Evolutionary conservation across 2,888 invertebrate genomes (phyloP), one percentile per base, ranked within the genome.

Genomic region (Callimorpha dominula): DNA sequence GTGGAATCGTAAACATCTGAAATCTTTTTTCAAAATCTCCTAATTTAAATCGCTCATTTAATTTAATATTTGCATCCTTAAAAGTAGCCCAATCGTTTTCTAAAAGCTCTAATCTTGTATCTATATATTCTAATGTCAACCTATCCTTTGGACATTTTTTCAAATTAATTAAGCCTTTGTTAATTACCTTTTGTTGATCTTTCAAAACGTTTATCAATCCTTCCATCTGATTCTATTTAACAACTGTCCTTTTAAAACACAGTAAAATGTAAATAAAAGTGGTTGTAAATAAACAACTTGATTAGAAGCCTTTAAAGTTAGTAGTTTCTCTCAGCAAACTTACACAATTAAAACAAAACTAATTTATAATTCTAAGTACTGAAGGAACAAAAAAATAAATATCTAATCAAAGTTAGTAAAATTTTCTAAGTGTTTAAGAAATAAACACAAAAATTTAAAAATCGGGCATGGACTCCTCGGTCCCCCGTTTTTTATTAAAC

Each of bases 211-310:
- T 65, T 15, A 43, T 43, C 12, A 65, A 65, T 14, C 65, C 65
- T 65, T 65, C 65, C 65, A 65, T 43, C 4, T 65, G 3, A 43
- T 65, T 43, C 8, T 65, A 65, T 65, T 7, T 65, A 14, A 14
- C 20, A 43, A 43, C 4, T 43, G 43, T 43, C 4, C 4, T 7
- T 43, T 43, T 43, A 7, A 43, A 43, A 43, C 43, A 43, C 43
- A 43, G 43, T 43, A 43, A 43, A 43, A n/a, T 43, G 43, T 43
- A 43, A 43, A 7, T 7, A 43, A 43, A 31, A 40, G 4, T 63
- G 6, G n/a, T 6, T 63, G 31, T 46, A 76, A 65, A 17, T 68
- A 73, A 73, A 68, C 73, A 70, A 63, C n/a, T n/a, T n/a, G 20
- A 63, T 54, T 15, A 17, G 11, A 17, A 54, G 5, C 15, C 5